Conservation (phyloP, 2,888 invertebrate species). For the Galeruca laticollis region DNA sequence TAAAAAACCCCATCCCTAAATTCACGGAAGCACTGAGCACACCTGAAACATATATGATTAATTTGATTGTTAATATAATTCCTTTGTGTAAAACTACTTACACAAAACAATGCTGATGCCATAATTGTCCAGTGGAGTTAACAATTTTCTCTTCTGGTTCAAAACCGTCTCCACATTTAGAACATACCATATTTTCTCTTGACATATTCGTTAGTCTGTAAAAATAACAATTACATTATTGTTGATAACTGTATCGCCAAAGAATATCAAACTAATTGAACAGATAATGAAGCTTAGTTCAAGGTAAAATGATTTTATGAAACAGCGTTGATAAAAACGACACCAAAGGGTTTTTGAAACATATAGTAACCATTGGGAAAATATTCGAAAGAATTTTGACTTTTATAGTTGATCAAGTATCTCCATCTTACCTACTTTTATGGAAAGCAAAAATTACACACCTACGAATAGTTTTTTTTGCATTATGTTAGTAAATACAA, state of each 20-base stretch:
- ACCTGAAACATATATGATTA: constrained; percentile 70
- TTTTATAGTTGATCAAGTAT: too few relatives aligned
- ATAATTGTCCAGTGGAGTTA: constrained; percentile 97
- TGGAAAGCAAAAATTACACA: too few relatives aligned
- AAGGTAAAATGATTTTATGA: too few relatives aligned
- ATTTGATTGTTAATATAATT: background rate
- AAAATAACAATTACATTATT: constrained; percentile 40
- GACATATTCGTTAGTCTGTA: constrained; percentile 77
- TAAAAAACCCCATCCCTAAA: constrained; percentile 98
- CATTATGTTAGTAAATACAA: too few relatives aligned
- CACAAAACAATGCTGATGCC: constrained; percentile 99
- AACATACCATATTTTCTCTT: constrained; percentile 92
- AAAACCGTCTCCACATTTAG: constrained; percentile 96
- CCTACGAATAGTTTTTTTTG: too few relatives aligned
- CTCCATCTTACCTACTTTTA: too few relatives aligned
- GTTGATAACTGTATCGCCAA: background rate
- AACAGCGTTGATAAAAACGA: too few relatives aligned
- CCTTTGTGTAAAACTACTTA: constrained; percentile 69
- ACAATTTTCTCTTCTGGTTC: constrained; percentile 98
- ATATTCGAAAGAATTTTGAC: too few relatives aligned
- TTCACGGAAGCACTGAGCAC: constrained; percentile 98
- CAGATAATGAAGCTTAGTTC: too few relatives aligned
- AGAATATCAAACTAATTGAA: too few relatives aligned
- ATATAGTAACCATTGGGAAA: too few relatives aligned
- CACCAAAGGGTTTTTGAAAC: too few relatives aligned